A percentile compares a stretch with the other conserved stretches of the same genome.
phyloP scores from a whole-genome alignment of 2,888 invertebrate species.

The Uropetala carovei region DNA sequence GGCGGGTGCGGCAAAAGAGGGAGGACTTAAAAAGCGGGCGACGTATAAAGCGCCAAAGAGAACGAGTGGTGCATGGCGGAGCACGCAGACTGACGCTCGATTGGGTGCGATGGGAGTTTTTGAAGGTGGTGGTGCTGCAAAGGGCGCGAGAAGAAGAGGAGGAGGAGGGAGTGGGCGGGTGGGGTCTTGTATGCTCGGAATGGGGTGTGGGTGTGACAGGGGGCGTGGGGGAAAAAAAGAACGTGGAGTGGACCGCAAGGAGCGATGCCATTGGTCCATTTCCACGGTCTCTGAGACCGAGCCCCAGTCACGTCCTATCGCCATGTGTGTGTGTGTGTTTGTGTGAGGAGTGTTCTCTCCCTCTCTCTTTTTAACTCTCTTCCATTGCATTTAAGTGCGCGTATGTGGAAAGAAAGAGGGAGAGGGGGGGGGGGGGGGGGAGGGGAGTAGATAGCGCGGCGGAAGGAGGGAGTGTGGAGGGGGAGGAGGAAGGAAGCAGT shows the following conservation, averaged over 20 bases:
- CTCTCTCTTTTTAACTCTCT: not conserved
- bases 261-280: slow-evolving; percentile 49
- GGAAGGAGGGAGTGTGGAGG: too few relatives aligned
- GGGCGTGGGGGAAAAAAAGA: not conserved
- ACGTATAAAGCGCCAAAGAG: slow-evolving; percentile 73
- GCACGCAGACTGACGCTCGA: not conserved
- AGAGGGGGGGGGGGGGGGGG: not conserved
- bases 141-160: slow-evolving; percentile 20
- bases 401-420: not conserved
- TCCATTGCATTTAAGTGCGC: slow-evolving; percentile 54
- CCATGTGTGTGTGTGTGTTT: slow-evolving; percentile 8
- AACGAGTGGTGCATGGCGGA: slow-evolving; percentile 71
- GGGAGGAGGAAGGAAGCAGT: not conserved
- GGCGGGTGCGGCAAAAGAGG: slow-evolving; percentile 75
- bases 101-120: slow-evolving; percentile 65
- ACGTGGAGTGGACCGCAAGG: slow-evolving; percentile 52
- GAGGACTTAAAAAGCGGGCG: slow-evolving; percentile 74
- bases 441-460: too few relatives aligned
- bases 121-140: slow-evolving; percentile 63
- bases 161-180: slow-evolving; percentile 66
- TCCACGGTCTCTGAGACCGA: slow-evolving; percentile 42
- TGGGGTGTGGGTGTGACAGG: slow-evolving; percentile 28
- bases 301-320: slow-evolving; percentile 56
- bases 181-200: slow-evolving; percentile 25
- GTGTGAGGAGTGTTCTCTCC: not conserved